These are phyloP conservation scores for Octodon degus DNA, from an alignment of 2,113 vertebrate species.

Conservation along the genomic window DNA sequence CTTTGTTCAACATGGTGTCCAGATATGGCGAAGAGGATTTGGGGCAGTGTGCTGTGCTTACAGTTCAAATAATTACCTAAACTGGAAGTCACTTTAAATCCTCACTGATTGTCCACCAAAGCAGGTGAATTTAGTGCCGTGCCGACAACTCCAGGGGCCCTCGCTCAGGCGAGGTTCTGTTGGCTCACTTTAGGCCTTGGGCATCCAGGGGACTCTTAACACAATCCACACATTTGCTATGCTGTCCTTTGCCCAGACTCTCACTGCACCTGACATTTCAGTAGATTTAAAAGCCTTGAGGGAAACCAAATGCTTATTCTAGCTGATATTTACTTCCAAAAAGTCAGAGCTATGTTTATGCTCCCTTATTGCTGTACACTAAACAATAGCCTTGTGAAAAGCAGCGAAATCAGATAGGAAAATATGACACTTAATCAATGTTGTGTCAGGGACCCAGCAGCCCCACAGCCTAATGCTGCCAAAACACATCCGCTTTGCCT, in stretches of 20 bases:
- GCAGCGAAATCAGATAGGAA: constrained; percentile 72
- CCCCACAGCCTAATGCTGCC: not conserved
- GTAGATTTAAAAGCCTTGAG: constrained; percentile 74
- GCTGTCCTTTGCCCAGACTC: constrained; percentile 66
- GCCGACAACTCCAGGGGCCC: not conserved
- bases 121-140: not conserved
- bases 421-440: constrained; percentile 71
- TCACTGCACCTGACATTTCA: constrained; percentile 78
- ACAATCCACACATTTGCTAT: constrained; percentile 52
- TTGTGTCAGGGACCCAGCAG: not conserved
- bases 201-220: not conserved
- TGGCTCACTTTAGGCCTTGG: not conserved
- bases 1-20: not conserved
- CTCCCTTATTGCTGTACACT: constrained; percentile 60
- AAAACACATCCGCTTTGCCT: constrained; percentile 43
- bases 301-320: constrained; percentile 74
- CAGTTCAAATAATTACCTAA: not conserved
- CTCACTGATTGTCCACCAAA: not conserved
- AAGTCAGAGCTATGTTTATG: constrained; percentile 76
- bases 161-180: not conserved
- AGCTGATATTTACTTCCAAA: constrained; percentile 79
- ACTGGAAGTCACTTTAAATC: not conserved
- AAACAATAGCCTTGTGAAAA: constrained; percentile 67
- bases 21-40: not conserved
- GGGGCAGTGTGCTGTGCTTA: not conserved